Evolutionary conservation across 2,797 vertebrate genomes (phyloP).

Genomic region (Poeciliopsis infans): DNA sequence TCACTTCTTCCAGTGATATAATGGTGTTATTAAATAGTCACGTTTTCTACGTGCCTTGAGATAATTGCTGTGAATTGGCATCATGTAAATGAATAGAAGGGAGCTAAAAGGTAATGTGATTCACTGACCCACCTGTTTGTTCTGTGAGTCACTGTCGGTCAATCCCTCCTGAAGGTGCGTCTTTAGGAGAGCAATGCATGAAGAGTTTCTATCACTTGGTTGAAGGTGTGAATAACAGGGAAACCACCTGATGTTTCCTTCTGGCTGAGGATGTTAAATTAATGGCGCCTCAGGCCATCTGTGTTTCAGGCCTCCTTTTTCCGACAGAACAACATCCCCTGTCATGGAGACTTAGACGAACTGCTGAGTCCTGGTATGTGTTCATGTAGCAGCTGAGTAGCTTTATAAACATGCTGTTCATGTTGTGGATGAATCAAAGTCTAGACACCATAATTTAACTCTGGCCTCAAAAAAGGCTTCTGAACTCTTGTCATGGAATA

Average conservation of each 20-base stretch:
- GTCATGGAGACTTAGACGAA: neutral
- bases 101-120: neutral
- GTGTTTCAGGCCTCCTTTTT: neutral
- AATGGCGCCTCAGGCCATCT: neutral
- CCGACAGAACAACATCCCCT: neutral
- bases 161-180: neutral
- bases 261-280: neutral
- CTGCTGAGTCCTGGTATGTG: neutral
- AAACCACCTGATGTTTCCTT: neutral
- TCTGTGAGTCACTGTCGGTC: neutral
- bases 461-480: neutral
- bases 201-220: neutral
- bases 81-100: neutral
- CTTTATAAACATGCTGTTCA: neutral
- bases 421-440: neutral
- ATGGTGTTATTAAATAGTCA: too few species aligned
- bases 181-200: neutral
- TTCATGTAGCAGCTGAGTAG: neutral
- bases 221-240: neutral
- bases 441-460: neutral
- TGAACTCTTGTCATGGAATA: neutral
- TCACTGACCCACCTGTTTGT: neutral
- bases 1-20: neutral
- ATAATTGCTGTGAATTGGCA: too few species aligned
- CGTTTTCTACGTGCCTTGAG: too few species aligned